phyloP scores from a whole-genome alignment of 1,140 invertebrate species.

The Trypoxylus dichotomus region DNA sequence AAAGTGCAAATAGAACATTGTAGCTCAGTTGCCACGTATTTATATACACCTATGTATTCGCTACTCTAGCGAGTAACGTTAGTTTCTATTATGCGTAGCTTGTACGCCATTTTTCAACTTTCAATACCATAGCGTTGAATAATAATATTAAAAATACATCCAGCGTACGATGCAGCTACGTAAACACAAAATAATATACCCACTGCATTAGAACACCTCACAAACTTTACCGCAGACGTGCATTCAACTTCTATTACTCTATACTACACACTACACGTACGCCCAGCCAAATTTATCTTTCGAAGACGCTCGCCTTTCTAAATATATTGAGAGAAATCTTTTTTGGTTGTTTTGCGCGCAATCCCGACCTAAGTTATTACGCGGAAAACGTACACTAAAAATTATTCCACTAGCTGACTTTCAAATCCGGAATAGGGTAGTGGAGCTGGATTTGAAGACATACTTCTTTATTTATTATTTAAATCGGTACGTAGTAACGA shows the following conservation, averaged over 20 bases:
- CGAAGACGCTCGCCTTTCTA: slow-evolving; percentile 12
- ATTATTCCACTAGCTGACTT: too few species aligned
- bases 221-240: slow-evolving; percentile 12
- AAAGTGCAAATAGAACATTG: too few species aligned
- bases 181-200: slow-evolving; percentile 6
- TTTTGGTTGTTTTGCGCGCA: slow-evolving; percentile 1
- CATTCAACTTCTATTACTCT: slow-evolving; percentile 21
- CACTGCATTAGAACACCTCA: background rate
- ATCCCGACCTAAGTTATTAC: slow-evolving; percentile 18
- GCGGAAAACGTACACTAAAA: background rate
- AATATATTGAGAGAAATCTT: slow-evolving; percentile 18
- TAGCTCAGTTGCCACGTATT: too few species aligned
- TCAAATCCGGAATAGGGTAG: too few species aligned
- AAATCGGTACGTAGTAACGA: too few species aligned
- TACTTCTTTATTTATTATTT: too few species aligned
- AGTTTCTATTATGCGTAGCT: background rate
- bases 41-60: too few species aligned
- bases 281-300: slow-evolving; percentile 19
- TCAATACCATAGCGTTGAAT: background rate
- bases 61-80: too few species aligned
- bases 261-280: slow-evolving; percentile 11
- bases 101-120: background rate
- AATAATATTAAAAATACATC: slow-evolving; percentile 10
- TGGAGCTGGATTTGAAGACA: too few species aligned
- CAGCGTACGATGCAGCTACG: background rate